Conservation (phyloP, 2,113 vertebrate species). For the Pycnonotus jocosus region DNA sequence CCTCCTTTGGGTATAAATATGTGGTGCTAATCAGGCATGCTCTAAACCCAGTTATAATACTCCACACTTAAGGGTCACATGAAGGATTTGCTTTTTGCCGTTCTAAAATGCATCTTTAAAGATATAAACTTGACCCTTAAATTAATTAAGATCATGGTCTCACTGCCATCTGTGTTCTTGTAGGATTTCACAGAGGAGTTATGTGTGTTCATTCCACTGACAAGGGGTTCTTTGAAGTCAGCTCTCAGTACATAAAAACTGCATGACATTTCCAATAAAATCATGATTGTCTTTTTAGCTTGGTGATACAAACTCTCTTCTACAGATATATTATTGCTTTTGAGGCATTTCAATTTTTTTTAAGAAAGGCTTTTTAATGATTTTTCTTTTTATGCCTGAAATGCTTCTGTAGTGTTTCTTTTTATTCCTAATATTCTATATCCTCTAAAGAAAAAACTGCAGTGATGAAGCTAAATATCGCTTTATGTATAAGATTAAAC, state of each 20-base stretch:
- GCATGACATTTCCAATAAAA: not conserved
- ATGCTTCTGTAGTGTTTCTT: not conserved
- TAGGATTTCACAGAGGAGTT: not conserved
- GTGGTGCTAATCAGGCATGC: not conserved
- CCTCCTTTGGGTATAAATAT: not conserved
- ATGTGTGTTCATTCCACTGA: not conserved
- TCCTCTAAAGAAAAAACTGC: not conserved
- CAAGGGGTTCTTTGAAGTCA: not conserved
- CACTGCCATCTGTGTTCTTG: conserved; percentile 22
- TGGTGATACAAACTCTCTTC: not conserved
- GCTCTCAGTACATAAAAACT: not conserved
- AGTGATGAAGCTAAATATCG: not conserved
- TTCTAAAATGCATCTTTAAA: conserved; percentile 4
- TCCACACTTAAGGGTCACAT: accelerated
- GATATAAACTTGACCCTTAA: conserved; percentile 8
- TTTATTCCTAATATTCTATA: not conserved
- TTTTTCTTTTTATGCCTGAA: not conserved
- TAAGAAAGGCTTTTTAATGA: accelerated
- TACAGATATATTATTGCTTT: not conserved
- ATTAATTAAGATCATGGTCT: conserved; percentile 34
- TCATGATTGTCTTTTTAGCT: not conserved
- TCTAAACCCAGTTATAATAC: not conserved
- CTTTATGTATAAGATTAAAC: not conserved
- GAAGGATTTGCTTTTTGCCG: conserved; percentile 2
- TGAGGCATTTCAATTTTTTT: not conserved